phyloP scores from a whole-genome alignment of 2,113 vertebrate species.

The Ochotona curzoniae region DNA sequence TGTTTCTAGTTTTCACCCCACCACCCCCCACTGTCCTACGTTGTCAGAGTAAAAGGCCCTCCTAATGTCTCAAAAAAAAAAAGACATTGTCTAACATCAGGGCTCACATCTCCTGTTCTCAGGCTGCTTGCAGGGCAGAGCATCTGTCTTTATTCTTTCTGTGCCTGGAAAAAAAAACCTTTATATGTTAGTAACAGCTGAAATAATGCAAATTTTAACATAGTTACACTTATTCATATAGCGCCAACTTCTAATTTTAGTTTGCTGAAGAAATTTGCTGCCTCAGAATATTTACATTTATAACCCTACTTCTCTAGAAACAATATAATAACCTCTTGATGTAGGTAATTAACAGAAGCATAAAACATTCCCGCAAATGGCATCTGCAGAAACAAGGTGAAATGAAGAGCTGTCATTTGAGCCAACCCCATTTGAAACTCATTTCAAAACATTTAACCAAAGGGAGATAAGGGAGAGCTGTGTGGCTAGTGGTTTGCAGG shows the following conservation, averaged over 20 bases:
- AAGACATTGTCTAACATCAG: background rate
- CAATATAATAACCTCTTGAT: constrained; percentile 71
- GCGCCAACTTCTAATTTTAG: constrained; percentile 25
- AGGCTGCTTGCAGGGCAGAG: background rate
- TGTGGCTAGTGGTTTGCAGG: constrained; percentile 60
- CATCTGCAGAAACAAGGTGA: constrained; percentile 73
- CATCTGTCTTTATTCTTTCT: background rate
- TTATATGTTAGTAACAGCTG: background rate
- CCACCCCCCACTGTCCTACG: too few relatives aligned
- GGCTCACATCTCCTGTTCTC: background rate
- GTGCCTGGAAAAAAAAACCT: constrained; percentile 18
- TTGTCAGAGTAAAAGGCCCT: too few relatives aligned
- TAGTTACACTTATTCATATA: background rate
- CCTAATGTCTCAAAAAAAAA: too few relatives aligned
- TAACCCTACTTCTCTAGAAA: constrained; percentile 64
- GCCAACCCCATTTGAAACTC: constrained; percentile 75
- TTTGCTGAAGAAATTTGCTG: constrained; percentile 52
- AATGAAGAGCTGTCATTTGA: constrained; percentile 72
- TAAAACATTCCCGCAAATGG: constrained; percentile 62
- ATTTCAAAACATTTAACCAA: constrained; percentile 81
- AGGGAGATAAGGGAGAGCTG: constrained; percentile 67
- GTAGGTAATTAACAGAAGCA: constrained; percentile 71
- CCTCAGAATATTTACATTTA: constrained; percentile 70
- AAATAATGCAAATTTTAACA: background rate
- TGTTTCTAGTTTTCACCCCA: too few relatives aligned